Evolutionary conservation across 2,113 vertebrate species (phyloP), one percentile per base, ranked within the genome.

Genomic region (Alectura lathami): DNA sequence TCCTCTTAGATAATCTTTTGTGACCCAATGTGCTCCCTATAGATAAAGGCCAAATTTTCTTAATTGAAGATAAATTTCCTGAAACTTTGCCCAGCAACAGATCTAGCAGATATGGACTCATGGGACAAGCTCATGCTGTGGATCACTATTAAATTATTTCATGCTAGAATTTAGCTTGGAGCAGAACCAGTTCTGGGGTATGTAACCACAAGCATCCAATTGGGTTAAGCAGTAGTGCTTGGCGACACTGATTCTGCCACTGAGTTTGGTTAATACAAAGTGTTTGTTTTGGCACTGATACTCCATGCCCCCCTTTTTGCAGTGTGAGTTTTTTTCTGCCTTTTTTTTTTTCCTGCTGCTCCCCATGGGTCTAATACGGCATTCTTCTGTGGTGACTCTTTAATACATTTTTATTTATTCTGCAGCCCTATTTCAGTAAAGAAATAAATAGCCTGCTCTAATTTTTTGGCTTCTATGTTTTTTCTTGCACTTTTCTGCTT

Each of bases 381-480:
- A 83, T 96, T 97, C 85, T 72, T 94, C 83, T 78, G 74, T 42
- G 32, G 42, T 88, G 91, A 94, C 50, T 92, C 83, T 81, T 27
- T n/a, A 51, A 36, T 51, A 83, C 69, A 59, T 76, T 91, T 63
- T 77, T 74, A 51, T 93, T 88, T 89, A 79, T 74, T 84, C 79
- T 56, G 45, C 85, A 83, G 84, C 15, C 34, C 27, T 88, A 53
- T 82, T 89, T 81, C 27, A 54, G 51, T 32, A 79, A 70, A 78
- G 67, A 80, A 95, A 93, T 60, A 90, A 94, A 93, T n/a, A 56
- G n/a, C 30, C 30, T 36, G 8, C 29, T 85, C 87, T 10, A 9
- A 24, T 42, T 84, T 94, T 95, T 89, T 81, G 60, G 68, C 84
- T 83, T 83, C 59, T 73, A 18, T 12, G 9, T 57, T 83, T 47